Evolutionary conservation across 92 coral and sea anemone genomes (phyloP), one percentile per base, ranked within the genome.

Genomic region (Umimayanthus chanpuru): DNA sequence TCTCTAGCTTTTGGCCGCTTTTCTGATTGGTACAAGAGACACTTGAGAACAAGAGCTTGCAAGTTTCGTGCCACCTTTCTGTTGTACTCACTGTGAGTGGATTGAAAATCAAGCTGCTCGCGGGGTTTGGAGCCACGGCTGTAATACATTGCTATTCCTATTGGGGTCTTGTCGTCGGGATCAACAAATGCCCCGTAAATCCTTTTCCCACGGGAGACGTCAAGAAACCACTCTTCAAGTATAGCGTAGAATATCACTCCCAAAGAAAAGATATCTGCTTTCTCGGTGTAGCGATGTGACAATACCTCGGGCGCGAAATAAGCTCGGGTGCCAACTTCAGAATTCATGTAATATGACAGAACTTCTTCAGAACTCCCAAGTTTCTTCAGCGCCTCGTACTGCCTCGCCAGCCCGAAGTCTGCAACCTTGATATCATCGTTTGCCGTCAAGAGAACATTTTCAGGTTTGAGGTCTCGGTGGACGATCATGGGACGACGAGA

Each of bases 261-360:
- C 18, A 56, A 20, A 14, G 65, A 90, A 55, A 90, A 90, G 8
- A 90, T 81, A 43, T 90, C 92, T 2, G 88, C 88, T 28, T 90
- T 90, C 29, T 90, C 93, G 0, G 90, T 90, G 80, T 90, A 90
- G 71, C 50, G 93, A 15, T 50, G 58, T 2, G 21, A 0, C 64
- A 90, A 64, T 5, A 76, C 28, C 5, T 76, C 80, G 20, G 80
- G 80, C 55, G 80, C 80, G 14, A 76, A 6, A 41, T 76, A 76
- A 49, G 80, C 55, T 21, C 4, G n/a, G 12, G 80, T 76, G 5
- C 80, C 80, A 76, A 76, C 80, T 38, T 15, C 53, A 38, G 79
- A 74, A 0, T 74, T 39, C 79, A 74, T 74, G 79, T 74, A 74
- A 16, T 74, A 74, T 1, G 79, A 74, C 28, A 2, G 50, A 15